Base-by-base conservation (phyloP, 2,888 invertebrate genomes). In the Pedicia rivosa region DNA sequence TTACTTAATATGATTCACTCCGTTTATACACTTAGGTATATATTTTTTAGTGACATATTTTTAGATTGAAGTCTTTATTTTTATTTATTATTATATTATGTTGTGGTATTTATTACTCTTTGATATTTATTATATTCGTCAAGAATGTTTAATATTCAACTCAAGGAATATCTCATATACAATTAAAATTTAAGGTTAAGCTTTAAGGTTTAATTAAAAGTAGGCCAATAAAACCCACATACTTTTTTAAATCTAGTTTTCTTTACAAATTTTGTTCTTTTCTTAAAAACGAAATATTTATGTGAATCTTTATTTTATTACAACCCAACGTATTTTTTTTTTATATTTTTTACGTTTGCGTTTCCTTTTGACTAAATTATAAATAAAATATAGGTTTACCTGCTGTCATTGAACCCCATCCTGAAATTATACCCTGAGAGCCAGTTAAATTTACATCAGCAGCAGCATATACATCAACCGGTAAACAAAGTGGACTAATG, bases 351-450 rank as follows among this genome's bases (percentile, higher is more conserved):
- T 24, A 10, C n/a, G 8, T 24, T 24, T 24, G 3, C 3, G 24
- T 5, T 24, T 5, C n/a, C 4, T n/a, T n/a, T n/a, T n/a, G n/a
- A 20, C 5, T 8, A 20, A 20, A 20, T 20, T 20, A 6, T 20
- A 20, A 20, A 20, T 20, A 20, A 20, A 20, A 8, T 6, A 20
- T 20, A 20, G n/a, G n/a, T 43, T 62, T 57, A 66, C 73, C 67
- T 37, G 55, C 56, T 54, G 74, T 72, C 27, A 73, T 76, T 46
- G 70, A 67, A 19, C 82, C 82, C 81, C 82, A 83, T 1, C 82
- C 83, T 5, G 79, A 75, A 2, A 78, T 77, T 35, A 70, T 65
- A 44, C 70, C 68, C 46, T 64, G 60, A 44, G 56, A 56, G 4
- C 65, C 64, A 7, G 61, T 59, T 32, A 68, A 63, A 33, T 59